phyloP scores from a whole-genome alignment of 1,140 invertebrate species.

The Heterodera carotae region DNA sequence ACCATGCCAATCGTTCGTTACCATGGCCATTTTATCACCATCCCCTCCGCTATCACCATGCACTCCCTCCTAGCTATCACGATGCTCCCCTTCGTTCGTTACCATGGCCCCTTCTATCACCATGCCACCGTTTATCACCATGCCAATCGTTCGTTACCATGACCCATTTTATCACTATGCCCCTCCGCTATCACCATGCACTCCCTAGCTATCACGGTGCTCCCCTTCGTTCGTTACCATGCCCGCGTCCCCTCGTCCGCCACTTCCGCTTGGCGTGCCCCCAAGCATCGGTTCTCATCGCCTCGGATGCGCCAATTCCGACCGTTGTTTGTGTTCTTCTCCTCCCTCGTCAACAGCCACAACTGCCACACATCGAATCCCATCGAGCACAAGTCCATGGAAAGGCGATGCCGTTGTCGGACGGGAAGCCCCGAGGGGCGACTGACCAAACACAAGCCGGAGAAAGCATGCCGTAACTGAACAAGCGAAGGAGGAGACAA shows the following conservation, averaged over 20 bases:
- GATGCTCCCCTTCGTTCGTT: no score
- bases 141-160: no score
- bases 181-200: neutral
- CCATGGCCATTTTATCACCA: no score
- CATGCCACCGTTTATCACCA: no score
- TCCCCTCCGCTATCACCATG: neutral
- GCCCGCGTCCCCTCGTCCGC: neutral
- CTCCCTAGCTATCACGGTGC: no score
- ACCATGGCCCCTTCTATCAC: no score
- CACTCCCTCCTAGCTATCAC: no score
- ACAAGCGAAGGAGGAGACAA: neutral
- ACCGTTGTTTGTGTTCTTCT: conserved; percentile 21
- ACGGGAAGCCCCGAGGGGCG: conserved; percentile 46
- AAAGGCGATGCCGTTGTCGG: conserved; percentile 49
- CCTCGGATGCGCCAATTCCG: conserved; percentile 35
- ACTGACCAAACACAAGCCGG: conserved; percentile 49
- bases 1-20: no score
- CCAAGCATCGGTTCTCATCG: conserved; percentile 53
- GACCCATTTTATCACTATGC: no score
- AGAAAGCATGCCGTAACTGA: conserved; percentile 46
- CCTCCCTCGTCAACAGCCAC: conserved; percentile 52
- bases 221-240: neutral
- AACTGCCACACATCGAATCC: conserved; percentile 65
- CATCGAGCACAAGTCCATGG: conserved; percentile 53
- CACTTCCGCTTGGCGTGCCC: conserved; percentile 34